Evolutionary conservation across 2,888 invertebrate species (phyloP).

Genomic region (Liodrosophila aerea): DNA sequence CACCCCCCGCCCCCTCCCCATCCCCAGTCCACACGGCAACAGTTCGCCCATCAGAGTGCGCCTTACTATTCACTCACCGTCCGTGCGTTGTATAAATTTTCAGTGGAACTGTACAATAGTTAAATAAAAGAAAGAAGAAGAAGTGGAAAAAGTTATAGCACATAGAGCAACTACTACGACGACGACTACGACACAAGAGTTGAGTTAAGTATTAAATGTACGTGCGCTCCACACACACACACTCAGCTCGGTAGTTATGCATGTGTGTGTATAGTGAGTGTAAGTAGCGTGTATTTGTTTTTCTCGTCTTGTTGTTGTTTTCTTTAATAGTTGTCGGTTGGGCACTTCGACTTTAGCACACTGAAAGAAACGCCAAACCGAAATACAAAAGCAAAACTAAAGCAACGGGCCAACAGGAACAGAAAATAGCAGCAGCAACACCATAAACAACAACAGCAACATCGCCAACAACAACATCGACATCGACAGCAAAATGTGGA

Average conservation of each 20-base stretch:
- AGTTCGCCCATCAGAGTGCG: conserved; percentile 4
- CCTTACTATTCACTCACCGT: conserved; percentile 45
- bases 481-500: conserved; percentile 50
- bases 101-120: conserved; percentile 75
- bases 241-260: conserved; percentile 19
- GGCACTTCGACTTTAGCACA: conserved; percentile 51
- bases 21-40: conserved; percentile 2
- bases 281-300: conserved; percentile 74
- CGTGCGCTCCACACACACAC: conserved; percentile 40
- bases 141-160: conserved; percentile 65
- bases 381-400: conserved; percentile 23
- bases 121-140: conserved; percentile 64
- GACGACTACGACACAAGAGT: conserved; percentile 43
- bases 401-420: conserved; percentile 46
- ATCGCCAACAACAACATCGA: conserved; percentile 3
- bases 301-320: conserved; percentile 51
- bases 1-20: conserved; percentile 5
- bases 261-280: conserved; percentile 67
- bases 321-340: conserved; percentile 66
- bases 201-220: conserved; percentile 61
- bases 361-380: conserved; percentile 21
- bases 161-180: conserved; percentile 40
- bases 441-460: conserved; percentile 9
- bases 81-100: conserved; percentile 75
- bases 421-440: conserved; percentile 26